phyloP scores from a whole-genome alignment of 2,888 invertebrate species.

The Pseudeuparius sepicola region DNA sequence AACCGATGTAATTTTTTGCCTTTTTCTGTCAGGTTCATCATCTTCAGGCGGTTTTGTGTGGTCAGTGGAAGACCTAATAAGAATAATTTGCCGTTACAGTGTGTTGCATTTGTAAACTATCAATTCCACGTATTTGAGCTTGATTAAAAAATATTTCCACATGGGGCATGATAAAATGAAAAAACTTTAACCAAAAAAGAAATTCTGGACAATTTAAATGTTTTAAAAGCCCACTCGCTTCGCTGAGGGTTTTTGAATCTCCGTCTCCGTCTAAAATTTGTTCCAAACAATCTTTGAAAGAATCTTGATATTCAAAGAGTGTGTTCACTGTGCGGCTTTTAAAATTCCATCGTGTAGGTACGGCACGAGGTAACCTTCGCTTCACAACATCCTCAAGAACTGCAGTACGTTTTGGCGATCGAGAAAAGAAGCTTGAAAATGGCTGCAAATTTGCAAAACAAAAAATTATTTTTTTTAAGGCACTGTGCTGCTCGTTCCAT shows the following conservation, averaged over 20 bases:
- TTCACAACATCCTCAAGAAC: conserved; percentile 19
- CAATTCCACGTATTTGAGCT: conserved; percentile 11
- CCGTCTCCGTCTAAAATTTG: conserved; percentile 17
- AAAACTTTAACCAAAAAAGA: no score
- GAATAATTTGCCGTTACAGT: conserved; percentile 1
- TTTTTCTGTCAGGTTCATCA: no score
- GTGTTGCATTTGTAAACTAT: conserved; percentile 10
- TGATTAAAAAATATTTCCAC: conserved; percentile 18
- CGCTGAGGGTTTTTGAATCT: conserved; percentile 11
- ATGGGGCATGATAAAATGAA: conserved; percentile 20
- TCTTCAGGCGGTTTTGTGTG: no score
- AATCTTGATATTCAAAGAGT: conserved; percentile 19
- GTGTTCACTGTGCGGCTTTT: conserved; percentile 22
- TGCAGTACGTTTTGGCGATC: conserved; percentile 15
- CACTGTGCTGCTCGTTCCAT: conserved; percentile 15
- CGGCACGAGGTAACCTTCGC: conserved; percentile 16
- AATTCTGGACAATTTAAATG: conserved; percentile 11
- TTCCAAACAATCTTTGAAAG: conserved; percentile 22
- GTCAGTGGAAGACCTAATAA: not conserved
- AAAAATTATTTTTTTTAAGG: conserved; percentile 18
- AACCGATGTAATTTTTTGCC: no score
- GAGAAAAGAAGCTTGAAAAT: no score
- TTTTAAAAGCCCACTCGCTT: conserved; percentile 15
- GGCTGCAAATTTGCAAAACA: conserved; percentile 24
- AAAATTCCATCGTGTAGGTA: conserved; percentile 22